Conservation (phyloP, 2,113 vertebrate genomes). For the Laterallus jamaicensis region DNA sequence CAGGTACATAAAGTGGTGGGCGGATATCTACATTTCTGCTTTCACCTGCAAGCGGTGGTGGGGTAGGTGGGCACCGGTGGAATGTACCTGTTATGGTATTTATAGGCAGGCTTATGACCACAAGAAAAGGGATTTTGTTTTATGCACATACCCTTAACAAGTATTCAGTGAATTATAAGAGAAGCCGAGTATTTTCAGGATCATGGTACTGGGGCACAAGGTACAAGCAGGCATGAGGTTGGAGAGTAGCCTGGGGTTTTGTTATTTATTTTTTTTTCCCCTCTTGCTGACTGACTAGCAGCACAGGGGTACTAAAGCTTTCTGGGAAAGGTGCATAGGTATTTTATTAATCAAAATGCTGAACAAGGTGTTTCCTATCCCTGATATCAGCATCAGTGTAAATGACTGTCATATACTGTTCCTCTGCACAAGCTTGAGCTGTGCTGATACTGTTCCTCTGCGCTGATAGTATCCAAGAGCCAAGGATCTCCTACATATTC, state of each 20-base stretch:
- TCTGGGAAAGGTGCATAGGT: not conserved
- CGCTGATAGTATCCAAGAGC: not conserved
- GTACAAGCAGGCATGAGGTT: not conserved
- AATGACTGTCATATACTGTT: not conserved
- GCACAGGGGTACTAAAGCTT: not conserved
- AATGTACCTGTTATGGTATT: not conserved
- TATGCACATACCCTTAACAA: not conserved
- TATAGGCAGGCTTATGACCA: not conserved
- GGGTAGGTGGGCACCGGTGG: not conserved
- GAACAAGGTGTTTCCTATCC: not conserved
- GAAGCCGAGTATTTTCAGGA: not conserved
- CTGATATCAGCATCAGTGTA: not conserved
- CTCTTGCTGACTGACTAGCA: not conserved
- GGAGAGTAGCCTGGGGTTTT: not conserved
- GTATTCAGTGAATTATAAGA: not conserved
- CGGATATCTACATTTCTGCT: not conserved
- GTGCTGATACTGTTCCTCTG: not conserved
- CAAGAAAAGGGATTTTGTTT: not conserved
- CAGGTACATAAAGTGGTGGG: not conserved
- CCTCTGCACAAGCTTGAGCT: fast-evolving
- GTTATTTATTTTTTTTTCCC: not conserved
- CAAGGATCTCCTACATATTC: not conserved
- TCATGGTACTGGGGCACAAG: not conserved
- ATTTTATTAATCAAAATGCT: not conserved
- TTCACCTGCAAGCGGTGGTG: not conserved